phyloP scores from a whole-genome alignment of 2,113 vertebrate species.

The Plecturocebus donacophilus region DNA sequence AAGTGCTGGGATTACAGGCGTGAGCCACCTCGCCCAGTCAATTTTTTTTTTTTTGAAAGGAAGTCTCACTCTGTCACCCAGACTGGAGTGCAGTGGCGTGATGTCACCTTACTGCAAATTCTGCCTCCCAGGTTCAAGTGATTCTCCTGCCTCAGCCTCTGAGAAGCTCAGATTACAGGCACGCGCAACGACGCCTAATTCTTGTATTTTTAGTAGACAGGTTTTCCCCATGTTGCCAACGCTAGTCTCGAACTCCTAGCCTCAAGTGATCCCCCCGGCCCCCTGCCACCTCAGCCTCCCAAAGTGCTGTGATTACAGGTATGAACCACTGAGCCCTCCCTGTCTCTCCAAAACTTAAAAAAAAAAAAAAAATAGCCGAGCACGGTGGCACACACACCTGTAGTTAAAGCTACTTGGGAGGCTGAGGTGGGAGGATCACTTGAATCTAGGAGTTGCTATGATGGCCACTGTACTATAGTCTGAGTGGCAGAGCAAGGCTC shows the following conservation, averaged over 20 bases:
- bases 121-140: background rate
- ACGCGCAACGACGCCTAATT: rapidly evolving
- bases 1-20: too few species aligned
- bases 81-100: too few species aligned
- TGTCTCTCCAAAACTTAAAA: too few species aligned
- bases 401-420: background rate
- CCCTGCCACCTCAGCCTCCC: background rate
- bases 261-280: background rate
- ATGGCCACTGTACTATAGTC: background rate
- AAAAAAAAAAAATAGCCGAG: too few species aligned
- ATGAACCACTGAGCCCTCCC: background rate
- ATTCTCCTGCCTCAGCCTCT: background rate
- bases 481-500: background rate
- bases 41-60: too few species aligned
- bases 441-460: background rate
- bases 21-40: too few species aligned
- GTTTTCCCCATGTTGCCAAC: background rate
- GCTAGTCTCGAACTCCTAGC: background rate
- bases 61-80: too few species aligned
- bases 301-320: background rate
- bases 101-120: background rate
- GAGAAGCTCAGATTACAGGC: background rate
- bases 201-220: background rate
- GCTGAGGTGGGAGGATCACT: background rate
- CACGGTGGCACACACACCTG: background rate